A percentile compares a stretch with the other conserved stretches of the same genome.
Evolutionary conservation across 2,888 invertebrate genomes (phyloP).

Genomic region (Ectemnius cavifrons): DNA sequence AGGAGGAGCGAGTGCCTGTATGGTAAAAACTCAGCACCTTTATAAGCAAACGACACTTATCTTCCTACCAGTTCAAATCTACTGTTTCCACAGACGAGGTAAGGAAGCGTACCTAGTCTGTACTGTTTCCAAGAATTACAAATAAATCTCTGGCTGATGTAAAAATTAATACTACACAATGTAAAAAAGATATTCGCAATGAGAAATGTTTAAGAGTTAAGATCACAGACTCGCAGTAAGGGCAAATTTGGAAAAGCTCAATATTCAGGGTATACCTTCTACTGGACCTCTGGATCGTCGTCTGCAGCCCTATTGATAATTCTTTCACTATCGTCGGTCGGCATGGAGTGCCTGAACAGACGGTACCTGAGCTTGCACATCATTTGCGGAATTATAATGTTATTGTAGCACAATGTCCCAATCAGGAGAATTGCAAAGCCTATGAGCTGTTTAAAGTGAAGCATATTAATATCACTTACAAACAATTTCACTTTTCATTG

Average conservation of each 20-base stretch:
- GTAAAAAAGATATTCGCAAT: background rate
- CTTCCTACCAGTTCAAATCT: too few species aligned
- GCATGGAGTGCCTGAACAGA: slow-evolving; percentile 66
- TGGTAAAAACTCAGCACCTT: too few species aligned
- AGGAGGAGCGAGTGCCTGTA: too few species aligned
- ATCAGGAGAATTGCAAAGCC: slow-evolving; percentile 88
- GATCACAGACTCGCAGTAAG: slow-evolving; percentile 32
- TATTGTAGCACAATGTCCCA: slow-evolving; percentile 92
- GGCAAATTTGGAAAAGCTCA: background rate
- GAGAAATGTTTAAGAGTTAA: slow-evolving; percentile 23
- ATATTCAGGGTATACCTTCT: slow-evolving; percentile 12
- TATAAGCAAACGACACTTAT: too few species aligned
- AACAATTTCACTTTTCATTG: background rate
- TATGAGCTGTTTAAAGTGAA: slow-evolving; percentile 79
- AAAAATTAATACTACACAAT: background rate
- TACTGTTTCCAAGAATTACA: too few species aligned
- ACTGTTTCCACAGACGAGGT: too few species aligned
- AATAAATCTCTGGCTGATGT: background rate
- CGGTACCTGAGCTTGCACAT: slow-evolving; percentile 61
- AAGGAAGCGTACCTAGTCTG: too few species aligned
- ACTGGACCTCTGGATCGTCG: slow-evolving; percentile 62
- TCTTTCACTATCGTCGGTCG: slow-evolving; percentile 64
- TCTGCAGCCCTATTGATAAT: slow-evolving; percentile 72
- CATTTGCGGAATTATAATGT: slow-evolving; percentile 78
- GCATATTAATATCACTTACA: background rate